phyloP scores from a whole-genome alignment of 2,797 vertebrate species.

The Cuculus canorus region DNA sequence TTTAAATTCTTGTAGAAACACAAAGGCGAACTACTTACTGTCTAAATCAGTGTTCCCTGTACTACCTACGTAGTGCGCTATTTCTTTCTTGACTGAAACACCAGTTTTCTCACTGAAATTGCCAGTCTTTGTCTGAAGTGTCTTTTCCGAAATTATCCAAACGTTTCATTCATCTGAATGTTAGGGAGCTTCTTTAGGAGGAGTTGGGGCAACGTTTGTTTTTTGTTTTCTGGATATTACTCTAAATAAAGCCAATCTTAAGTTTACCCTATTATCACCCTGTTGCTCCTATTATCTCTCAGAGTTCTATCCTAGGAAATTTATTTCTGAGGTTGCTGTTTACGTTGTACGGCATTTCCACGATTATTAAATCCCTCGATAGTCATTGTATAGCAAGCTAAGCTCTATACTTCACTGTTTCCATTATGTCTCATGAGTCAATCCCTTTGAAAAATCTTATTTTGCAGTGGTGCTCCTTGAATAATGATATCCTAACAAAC shows the following conservation, averaged over 20 bases:
- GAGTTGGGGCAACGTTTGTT: background rate
- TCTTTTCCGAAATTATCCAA: background rate
- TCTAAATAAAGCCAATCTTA: background rate
- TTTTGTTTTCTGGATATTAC: background rate
- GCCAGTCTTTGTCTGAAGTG: background rate
- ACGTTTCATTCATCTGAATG: background rate
- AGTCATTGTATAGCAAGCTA: background rate
- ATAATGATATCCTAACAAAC: conserved; percentile 25
- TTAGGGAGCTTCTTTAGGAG: background rate
- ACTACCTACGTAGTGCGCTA: background rate
- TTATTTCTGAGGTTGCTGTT: background rate
- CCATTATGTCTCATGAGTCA: background rate
- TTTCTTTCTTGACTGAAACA: background rate
- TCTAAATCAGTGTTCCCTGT: background rate
- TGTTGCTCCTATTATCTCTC: background rate
- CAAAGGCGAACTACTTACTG: background rate
- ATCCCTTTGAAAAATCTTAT: background rate
- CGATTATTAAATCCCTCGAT: background rate
- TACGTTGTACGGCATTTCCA: background rate
- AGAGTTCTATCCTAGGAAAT: background rate
- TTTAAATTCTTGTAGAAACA: background rate
- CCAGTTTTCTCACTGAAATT: background rate
- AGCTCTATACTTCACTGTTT: background rate
- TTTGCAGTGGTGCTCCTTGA: conserved; percentile 17
- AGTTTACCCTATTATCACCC: background rate